A percentile compares a stretch with the other conserved stretches of the same genome.
phyloP scores from a whole-genome alignment of 2,888 invertebrate species.

The Rhabditoides inermis region DNA sequence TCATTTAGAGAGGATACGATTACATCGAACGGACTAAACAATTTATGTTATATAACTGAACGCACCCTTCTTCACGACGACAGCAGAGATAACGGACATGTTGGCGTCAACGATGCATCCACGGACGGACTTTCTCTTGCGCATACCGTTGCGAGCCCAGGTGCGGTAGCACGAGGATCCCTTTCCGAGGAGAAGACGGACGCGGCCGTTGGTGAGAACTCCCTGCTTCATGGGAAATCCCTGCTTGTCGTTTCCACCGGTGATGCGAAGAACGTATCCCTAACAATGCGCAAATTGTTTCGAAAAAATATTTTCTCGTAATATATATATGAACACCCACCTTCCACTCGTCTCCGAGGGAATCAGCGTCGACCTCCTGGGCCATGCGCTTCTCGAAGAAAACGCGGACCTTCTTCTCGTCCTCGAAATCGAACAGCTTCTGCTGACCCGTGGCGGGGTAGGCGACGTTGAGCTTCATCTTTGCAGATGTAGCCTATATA shows the following conservation, averaged over 20 bases:
- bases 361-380: slow-evolving; percentile 85
- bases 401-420: slow-evolving; percentile 90
- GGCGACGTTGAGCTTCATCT: slow-evolving; percentile 82
- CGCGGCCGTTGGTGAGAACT: slow-evolving; percentile 88
- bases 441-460: slow-evolving; percentile 97
- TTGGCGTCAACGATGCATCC: slow-evolving; percentile 98
- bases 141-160: slow-evolving; percentile 83
- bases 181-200: slow-evolving; percentile 87
- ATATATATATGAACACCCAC: slow-evolving; percentile 41
- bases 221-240: slow-evolving; percentile 99
- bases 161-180: slow-evolving; percentile 55
- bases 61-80: slow-evolving; percentile 83
- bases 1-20: no score
- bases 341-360: slow-evolving; percentile 96
- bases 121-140: slow-evolving; percentile 93
- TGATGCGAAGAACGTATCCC: slow-evolving; percentile 85
- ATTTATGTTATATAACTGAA: background rate
- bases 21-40: no score
- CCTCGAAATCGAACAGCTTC: slow-evolving; percentile 91
- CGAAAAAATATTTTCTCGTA: background rate
- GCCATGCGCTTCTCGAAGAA: slow-evolving; percentile 99
- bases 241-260: slow-evolving; percentile 98
- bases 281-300: slow-evolving; percentile 30
- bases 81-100: slow-evolving; percentile 85
- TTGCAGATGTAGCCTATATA: slow-evolving; percentile 42